Percentiles rank a stretch among this genome's conserved stretches.
Evolutionary conservation across 1,140 invertebrate species (phyloP).

Genomic region (Aphelenchoides fujianensis): DNA sequence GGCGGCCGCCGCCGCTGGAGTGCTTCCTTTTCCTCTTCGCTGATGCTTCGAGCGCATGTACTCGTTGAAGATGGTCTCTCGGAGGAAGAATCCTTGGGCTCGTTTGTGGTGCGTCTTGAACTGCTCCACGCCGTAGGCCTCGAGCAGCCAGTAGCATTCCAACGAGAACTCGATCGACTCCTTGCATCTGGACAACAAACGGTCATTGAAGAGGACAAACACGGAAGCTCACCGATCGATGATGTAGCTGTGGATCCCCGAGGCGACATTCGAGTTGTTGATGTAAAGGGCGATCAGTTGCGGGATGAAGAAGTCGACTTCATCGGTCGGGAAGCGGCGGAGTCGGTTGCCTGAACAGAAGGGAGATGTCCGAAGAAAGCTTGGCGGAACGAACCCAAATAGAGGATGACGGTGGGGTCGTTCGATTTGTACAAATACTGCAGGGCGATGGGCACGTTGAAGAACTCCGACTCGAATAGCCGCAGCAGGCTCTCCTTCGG

Average conservation of each 20-base stretch:
- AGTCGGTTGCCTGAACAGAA: slow-evolving; percentile 77
- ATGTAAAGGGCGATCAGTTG: slow-evolving; percentile 97
- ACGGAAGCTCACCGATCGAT: slow-evolving; percentile 72
- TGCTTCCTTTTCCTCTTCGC: slow-evolving; percentile 25
- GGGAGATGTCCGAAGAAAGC: background rate
- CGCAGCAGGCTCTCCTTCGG: slow-evolving; percentile 73
- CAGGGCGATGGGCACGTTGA: slow-evolving; percentile 95
- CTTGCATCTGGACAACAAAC: slow-evolving; percentile 72
- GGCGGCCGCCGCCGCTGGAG: slow-evolving; percentile 24
- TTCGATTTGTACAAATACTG: slow-evolving; percentile 97
- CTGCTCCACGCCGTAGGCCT: slow-evolving; percentile 82
- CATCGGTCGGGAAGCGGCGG: slow-evolving; percentile 84
- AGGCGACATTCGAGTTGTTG: slow-evolving; percentile 91
- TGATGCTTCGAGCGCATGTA: slow-evolving; percentile 15
- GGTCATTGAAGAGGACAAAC: slow-evolving; percentile 23
- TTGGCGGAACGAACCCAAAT: slow-evolving; percentile 72
- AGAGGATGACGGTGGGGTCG: slow-evolving; percentile 90
- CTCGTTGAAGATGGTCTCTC: slow-evolving; percentile 74
- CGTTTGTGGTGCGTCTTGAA: slow-evolving; percentile 73
- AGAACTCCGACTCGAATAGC: slow-evolving; percentile 91
- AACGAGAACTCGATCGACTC: slow-evolving; percentile 89
- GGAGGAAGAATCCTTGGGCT: slow-evolving; percentile 79
- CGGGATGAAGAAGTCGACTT: slow-evolving; percentile 95
- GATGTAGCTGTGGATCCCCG: slow-evolving; percentile 89
- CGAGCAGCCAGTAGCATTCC: slow-evolving; percentile 88